phyloP scores from a whole-genome alignment of 2,888 invertebrate species.

The Oxycera nigricornis region DNA sequence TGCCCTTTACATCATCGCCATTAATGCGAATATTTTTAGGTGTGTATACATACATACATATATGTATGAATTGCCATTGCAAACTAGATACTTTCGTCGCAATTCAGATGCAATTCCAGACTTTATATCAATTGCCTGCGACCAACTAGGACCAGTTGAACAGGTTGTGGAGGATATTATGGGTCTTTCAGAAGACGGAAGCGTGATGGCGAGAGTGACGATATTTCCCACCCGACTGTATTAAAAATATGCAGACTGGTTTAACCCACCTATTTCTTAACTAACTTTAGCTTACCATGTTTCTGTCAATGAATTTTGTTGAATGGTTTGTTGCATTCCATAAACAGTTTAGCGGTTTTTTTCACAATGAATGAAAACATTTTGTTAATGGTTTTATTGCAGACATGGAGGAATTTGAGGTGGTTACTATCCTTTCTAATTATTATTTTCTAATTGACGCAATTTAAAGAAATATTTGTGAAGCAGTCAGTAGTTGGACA shows the following conservation, averaged over 20 bases:
- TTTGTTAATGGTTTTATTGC: too few species aligned
- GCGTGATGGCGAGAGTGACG: not conserved
- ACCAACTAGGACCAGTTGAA: not conserved
- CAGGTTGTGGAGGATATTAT: not conserved
- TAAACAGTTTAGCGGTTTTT: not conserved
- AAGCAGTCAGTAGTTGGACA: too few species aligned
- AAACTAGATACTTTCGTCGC: not conserved
- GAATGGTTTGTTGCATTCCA: not conserved
- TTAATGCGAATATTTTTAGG: not conserved
- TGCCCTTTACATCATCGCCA: conserved; percentile 1
- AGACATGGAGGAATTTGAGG: too few species aligned
- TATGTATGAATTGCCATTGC: not conserved
- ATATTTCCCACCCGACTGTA: not conserved
- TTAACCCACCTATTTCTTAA: not conserved
- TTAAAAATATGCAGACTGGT: not conserved
- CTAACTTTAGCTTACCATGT: not conserved
- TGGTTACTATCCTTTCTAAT: too few species aligned
- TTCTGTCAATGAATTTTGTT: not conserved
- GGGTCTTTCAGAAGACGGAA: conserved; percentile 1
- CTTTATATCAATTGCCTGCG: not conserved
- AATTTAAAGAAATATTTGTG: too few species aligned
- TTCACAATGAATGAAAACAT: not conserved
- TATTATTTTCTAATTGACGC: too few species aligned
- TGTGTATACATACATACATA: not conserved
- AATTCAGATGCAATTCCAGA: not conserved